Evolutionary conservation across 2,888 invertebrate species (phyloP).

Genomic region (Apodemia mormo): DNA sequence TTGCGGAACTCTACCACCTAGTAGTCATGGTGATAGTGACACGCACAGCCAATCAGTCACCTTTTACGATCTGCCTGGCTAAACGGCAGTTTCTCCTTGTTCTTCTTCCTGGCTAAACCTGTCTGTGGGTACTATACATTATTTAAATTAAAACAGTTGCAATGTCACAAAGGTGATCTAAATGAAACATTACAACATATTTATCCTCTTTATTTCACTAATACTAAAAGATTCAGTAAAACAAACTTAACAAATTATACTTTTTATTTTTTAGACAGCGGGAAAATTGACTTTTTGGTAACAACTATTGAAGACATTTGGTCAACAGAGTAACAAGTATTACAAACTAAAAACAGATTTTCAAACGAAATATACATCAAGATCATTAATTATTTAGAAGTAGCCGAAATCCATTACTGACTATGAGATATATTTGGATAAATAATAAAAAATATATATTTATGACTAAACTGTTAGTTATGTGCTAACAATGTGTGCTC

Average conservation of each 20-base stretch:
- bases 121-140: no score
- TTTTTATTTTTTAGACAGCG: constrained; percentile 46
- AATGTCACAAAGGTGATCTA: not conserved
- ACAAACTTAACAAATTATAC: constrained; percentile 58
- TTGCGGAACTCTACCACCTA: no score
- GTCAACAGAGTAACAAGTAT: constrained; percentile 17
- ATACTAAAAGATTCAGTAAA: constrained; percentile 66
- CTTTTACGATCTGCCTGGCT: no score
- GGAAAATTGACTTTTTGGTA: constrained; percentile 73
- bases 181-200: constrained; percentile 44
- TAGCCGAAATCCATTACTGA: constrained; percentile 1
- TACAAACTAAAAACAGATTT: constrained; percentile 16
- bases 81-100: no score
- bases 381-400: not conserved
- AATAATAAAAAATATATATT: not conserved
- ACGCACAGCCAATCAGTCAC: no score
- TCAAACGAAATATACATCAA: constrained; percentile 9
- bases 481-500: no score
- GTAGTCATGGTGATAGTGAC: no score
- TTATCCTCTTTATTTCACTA: constrained; percentile 74
- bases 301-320: constrained; percentile 44
- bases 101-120: no score
- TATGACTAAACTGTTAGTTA: not conserved
- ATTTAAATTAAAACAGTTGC: not conserved
- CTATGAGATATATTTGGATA: not conserved